Evolutionary conservation across 2,888 invertebrate species (phyloP).

Genomic region (Sinopyrophorus schimmeli): DNA sequence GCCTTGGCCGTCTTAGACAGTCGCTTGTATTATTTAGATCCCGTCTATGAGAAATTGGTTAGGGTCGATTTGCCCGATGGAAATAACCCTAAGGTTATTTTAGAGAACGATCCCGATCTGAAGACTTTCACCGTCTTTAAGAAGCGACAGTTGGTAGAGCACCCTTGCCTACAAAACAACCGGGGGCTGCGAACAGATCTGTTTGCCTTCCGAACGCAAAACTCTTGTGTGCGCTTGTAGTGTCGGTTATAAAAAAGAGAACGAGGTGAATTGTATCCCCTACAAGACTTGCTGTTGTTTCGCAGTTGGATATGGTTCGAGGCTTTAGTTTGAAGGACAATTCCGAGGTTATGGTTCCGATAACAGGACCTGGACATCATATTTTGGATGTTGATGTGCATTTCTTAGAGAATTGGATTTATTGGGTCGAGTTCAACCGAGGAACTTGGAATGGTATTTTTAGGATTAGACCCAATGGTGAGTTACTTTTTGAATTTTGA

Average conservation of each 20-base stretch:
- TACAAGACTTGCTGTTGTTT: conserved; percentile 91
- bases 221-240: conserved; percentile 86
- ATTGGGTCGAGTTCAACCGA: conserved; percentile 94
- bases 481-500: no score
- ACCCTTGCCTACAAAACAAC: conserved; percentile 85
- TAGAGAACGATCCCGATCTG: conserved; percentile 86
- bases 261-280: conserved; percentile 76
- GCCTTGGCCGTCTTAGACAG: conserved; percentile 82
- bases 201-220: conserved; percentile 81
- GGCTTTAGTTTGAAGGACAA: conserved; percentile 85
- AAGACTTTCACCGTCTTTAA: conserved; percentile 86
- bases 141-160: conserved; percentile 78
- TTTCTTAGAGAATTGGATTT: conserved; percentile 86
- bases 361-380: conserved; percentile 86
- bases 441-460: conserved; percentile 92
- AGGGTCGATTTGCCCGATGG: conserved; percentile 81
- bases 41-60: conserved; percentile 85
- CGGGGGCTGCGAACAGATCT: conserved; percentile 94
- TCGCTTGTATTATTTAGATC: conserved; percentile 84
- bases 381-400: conserved; percentile 91
- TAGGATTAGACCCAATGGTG: conserved; percentile 86
- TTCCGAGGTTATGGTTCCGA: conserved; percentile 92
- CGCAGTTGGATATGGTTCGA: conserved; percentile 83
- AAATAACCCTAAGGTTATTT: conserved; percentile 71
- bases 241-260: conserved; percentile 81